Conservation (phyloP, 2,888 invertebrate genomes). For the Macrosoma leucophasiata region DNA sequence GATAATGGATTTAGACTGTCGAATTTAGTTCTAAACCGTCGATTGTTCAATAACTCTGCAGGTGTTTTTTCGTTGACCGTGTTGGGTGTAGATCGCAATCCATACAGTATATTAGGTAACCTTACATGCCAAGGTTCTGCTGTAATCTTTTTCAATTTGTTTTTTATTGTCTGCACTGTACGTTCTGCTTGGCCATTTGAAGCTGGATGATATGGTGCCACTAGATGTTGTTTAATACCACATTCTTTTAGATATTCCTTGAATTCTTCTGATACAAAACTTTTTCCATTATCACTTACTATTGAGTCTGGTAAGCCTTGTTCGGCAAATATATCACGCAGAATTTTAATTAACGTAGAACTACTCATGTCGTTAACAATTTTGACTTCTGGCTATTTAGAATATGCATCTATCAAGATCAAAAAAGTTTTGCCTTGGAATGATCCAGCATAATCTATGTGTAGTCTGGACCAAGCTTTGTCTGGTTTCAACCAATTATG, state of each 20-base stretch:
- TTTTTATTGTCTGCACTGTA: conserved; percentile 22
- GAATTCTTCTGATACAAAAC: conserved; percentile 19
- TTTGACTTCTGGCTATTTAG: too few species aligned
- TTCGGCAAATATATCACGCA: too few species aligned
- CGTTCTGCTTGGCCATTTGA: conserved; percentile 22
- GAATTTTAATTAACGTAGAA: too few species aligned
- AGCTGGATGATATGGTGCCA: conserved; percentile 21
- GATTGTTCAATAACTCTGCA: conserved; percentile 18
- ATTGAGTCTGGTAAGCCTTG: conserved; percentile 17
- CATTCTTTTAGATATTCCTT: conserved; percentile 15
- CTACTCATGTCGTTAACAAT: too few species aligned
- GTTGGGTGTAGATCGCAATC: conserved; percentile 14
- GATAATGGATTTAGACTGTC: too few species aligned
- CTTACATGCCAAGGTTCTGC: conserved; percentile 14
- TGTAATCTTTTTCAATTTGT: conserved; percentile 13
- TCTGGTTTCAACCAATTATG: too few species aligned
- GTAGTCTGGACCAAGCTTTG: too few species aligned
- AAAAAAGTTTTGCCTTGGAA: too few species aligned
- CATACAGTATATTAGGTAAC: conserved; percentile 17
- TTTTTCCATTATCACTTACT: conserved; percentile 11
- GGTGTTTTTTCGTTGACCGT: conserved; percentile 19
- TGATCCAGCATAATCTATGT: too few species aligned
- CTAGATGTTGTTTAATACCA: conserved; percentile 15
- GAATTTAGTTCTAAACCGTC: conserved; percentile 18
- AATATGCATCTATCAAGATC: too few species aligned